These are phyloP conservation scores for Anabacerthia variegaticeps DNA, from an alignment of 2,797 vertebrate species.

Conservation along the genomic window DNA sequence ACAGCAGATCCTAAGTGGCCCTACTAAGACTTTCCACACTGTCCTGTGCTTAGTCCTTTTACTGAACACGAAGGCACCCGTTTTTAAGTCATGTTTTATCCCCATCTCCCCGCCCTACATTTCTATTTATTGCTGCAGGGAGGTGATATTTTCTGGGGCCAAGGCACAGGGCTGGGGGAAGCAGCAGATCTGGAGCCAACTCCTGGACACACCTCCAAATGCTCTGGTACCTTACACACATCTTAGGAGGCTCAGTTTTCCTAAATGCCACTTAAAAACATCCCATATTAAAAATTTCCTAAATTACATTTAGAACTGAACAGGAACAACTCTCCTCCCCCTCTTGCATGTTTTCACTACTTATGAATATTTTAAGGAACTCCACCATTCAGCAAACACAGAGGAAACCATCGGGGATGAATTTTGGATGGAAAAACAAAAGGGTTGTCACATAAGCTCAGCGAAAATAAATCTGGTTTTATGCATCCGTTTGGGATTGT, in stretches of 20 bases:
- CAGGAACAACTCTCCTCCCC: accelerated
- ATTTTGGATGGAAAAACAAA: neutral
- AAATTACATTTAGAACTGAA: neutral
- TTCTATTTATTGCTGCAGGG: neutral
- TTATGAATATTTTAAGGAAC: neutral
- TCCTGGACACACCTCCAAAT: neutral
- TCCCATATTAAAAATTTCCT: neutral
- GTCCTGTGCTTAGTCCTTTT: neutral
- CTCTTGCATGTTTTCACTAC: accelerated
- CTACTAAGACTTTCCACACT: neutral
- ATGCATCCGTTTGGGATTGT: neutral
- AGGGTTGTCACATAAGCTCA: neutral
- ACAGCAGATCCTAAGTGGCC: neutral
- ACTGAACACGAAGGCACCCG: accelerated
- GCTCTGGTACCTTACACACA: neutral
- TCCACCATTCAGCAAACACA: neutral
- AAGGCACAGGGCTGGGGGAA: neutral
- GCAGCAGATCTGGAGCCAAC: accelerated
- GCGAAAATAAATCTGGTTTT: neutral
- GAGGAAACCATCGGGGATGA: neutral
- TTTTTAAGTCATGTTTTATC: neutral
- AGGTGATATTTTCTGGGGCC: neutral
- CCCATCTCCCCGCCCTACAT: neutral
- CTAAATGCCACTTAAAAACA: neutral
- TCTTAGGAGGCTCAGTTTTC: neutral